phyloP scores from a whole-genome alignment of 2,797 vertebrate genomes.

The Eulemur mongoz region DNA sequence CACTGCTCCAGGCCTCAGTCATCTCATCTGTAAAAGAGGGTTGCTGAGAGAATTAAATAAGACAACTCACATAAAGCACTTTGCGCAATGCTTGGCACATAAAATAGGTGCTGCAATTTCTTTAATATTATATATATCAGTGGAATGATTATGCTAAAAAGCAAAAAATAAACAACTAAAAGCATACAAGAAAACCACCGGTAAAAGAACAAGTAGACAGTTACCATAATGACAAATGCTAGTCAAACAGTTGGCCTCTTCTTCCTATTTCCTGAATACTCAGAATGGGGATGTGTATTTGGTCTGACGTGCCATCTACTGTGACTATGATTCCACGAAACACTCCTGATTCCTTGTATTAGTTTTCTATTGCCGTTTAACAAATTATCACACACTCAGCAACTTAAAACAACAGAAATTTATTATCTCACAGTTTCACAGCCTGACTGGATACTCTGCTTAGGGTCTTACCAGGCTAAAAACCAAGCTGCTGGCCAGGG shows the following conservation, averaged over 20 bases:
- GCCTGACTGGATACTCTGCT: neutral
- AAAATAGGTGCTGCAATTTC: neutral
- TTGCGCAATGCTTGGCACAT: neutral
- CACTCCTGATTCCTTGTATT: neutral
- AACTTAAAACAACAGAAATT: neutral
- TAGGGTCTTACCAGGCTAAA: neutral
- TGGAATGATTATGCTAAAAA: neutral
- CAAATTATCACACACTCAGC: neutral
- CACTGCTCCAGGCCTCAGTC: neutral
- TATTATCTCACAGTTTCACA: constrained; percentile 4
- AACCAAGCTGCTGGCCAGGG: neutral
- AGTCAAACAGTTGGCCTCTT: neutral
- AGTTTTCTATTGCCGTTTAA: neutral
- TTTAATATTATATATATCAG: neutral
- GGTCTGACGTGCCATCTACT: neutral
- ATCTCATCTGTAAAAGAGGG: neutral
- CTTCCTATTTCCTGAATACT: neutral
- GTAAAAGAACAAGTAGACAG: neutral
- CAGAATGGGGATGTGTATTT: neutral
- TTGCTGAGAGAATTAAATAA: neutral
- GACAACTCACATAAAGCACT: neutral
- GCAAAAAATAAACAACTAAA: neutral
- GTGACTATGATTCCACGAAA: neutral
- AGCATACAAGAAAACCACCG: neutral
- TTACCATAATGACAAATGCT: neutral